Evolutionary conservation across 2,113 vertebrate species (phyloP), one percentile per base, ranked within the genome.

Genomic region (Coptodon bakossiorum): DNA sequence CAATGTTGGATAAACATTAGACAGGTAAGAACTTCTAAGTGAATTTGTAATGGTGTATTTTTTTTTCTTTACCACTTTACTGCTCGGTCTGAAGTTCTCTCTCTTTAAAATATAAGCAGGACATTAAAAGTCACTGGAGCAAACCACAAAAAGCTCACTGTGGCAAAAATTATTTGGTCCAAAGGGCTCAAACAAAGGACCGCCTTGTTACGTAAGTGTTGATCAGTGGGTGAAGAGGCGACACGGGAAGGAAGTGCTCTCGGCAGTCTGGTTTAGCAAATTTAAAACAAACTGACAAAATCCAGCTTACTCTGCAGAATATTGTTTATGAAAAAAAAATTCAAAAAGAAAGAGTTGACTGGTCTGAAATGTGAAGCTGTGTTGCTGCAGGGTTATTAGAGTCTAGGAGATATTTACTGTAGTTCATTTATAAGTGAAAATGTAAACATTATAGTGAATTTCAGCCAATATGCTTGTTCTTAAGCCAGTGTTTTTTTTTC

Each of bases 121-220:
- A 59, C 38, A 80, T 89, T 87, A 19, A 66, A 27, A 89, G 53
- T 91, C 89, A 89, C 24, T 11, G 56, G 48, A 83, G 81, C 29
- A 63, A 66, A 50, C 38, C 48, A 36, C 11, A 73, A 36, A 79
- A 66, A 86, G 29, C 45, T 83, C 82, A 54, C 19, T 71, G 68
- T 84, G 79, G 48, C 83, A 86, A 50, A 83, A 83, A 87, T 80
- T 5, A 59, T 85, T 83, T 79, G 53, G 76, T 86, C 59, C 61
- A 61, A n/a, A 50, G 79, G 54, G 9, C 31, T 90, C 19, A 11
- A 56, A 93, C 88, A 90, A 94, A 94, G 89, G 45, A 43, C 83
- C 71, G 88, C 81, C n/a, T 86, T 90, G 88, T 95, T 94, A 80
- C 3, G 13, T 17, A 93, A 94, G 40, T 83, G 82, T 11, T n/a